phyloP scores from a whole-genome alignment of 2,888 invertebrate genomes.

The Hirtodrosophila duncani region DNA sequence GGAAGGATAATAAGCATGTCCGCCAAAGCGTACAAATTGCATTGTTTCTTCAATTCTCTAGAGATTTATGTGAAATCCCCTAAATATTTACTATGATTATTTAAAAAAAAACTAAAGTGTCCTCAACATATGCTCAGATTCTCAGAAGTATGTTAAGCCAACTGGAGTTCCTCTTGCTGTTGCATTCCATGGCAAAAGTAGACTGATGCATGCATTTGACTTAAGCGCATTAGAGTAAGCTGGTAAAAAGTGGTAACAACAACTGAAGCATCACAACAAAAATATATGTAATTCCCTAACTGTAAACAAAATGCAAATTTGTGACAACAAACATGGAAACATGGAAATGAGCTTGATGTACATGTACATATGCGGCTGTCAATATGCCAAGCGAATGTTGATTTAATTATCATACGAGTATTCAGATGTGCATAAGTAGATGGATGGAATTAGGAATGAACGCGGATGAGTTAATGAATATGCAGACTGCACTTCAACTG shows the following conservation, averaged over 20 bases:
- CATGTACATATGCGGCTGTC: constrained; percentile 34
- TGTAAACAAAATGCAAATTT: constrained; percentile 58
- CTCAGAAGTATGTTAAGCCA: constrained; percentile 41
- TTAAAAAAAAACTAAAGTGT: no score
- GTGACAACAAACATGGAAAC: constrained; percentile 11
- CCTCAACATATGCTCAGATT: no score
- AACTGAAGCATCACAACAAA: constrained; percentile 15
- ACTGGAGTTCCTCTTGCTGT: constrained; percentile 36
- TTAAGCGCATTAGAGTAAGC: constrained; percentile 54
- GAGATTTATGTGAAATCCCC: no score
- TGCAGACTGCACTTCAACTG: constrained; percentile 10
- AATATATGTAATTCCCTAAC: constrained; percentile 37
- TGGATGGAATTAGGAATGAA: not conserved
- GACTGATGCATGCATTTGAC: constrained; percentile 28
- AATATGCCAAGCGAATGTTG: constrained; percentile 48
- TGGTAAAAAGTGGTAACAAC: constrained; percentile 11
- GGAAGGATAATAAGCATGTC: no score
- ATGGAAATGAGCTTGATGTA: constrained; percentile 21
- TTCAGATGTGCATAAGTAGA: not conserved
- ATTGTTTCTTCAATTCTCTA: no score
- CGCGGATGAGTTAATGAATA: constrained; percentile 26
- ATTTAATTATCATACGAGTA: constrained; percentile 17
- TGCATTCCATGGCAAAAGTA: constrained; percentile 9
- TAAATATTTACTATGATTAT: no score
- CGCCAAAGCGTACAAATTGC: no score